A percentile compares a stretch with the other conserved stretches of the same genome.
Conservation (phyloP, 2,113 vertebrate species). For the Ondatra zibethicus region DNA sequence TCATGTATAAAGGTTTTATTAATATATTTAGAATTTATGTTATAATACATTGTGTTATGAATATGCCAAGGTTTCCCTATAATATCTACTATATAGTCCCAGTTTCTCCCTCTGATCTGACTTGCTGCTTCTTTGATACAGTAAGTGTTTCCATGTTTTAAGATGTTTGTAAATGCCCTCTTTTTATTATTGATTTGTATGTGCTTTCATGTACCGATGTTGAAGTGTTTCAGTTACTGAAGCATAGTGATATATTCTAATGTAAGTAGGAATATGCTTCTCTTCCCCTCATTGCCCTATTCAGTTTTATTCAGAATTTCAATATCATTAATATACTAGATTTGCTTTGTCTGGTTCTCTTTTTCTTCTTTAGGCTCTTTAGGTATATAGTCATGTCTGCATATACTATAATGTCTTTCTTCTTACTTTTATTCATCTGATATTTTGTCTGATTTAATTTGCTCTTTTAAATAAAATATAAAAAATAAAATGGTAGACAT, state of each 20-base stretch:
- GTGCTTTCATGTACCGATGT: neutral
- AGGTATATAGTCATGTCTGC: neutral
- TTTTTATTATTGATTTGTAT: neutral
- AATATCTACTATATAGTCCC: neutral
- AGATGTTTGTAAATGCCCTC: neutral
- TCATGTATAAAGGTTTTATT: slow-evolving; percentile 31
- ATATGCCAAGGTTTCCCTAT: neutral
- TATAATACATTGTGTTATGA: neutral
- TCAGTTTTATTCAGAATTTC: neutral
- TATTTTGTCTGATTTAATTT: slow-evolving; percentile 4
- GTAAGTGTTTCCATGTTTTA: neutral
- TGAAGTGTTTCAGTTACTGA: neutral
- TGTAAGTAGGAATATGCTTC: neutral
- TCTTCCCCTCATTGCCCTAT: neutral
- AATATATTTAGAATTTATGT: neutral
- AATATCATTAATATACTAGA: neutral
- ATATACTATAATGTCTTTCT: neutral
- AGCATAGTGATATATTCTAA: neutral
- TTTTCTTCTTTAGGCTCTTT: neutral
- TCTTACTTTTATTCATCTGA: neutral
- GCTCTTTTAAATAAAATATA: neutral
- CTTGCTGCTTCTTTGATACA: neutral
- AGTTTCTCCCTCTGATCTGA: neutral
- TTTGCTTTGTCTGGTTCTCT: neutral
- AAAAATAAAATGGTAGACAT: neutral